Base-by-base conservation (phyloP, 53 echinoderm and acorn worm genomes). In the Hippasteria phrygiana region DNA sequence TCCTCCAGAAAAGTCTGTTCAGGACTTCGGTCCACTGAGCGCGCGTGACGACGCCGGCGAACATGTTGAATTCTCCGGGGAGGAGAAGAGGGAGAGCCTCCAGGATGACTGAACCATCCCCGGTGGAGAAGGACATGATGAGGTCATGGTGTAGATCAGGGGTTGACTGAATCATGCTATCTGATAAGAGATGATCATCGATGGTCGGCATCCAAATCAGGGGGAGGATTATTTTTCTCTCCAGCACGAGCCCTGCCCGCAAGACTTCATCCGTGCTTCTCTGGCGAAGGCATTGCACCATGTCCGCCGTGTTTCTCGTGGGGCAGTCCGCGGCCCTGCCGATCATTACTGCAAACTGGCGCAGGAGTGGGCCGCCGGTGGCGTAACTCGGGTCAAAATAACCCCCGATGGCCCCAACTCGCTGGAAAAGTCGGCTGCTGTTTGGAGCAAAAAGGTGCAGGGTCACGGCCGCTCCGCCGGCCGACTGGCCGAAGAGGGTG, bases 401-500 rank as follows among this genome's bases (percentile, higher is more conserved):
- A 24, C 77, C 71, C 32, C 96, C 93, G 29, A 91, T 87, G 16
- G 73, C 43, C 34, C 94, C 91, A 40, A 80, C 91, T 43, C 96
- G 79, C 12, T 94, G 87, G 76, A 96, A 96, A 28, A 94, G 84
- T 0, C 88, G 80, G 10, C 89, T 75, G 69, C 90, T 95, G 11
- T 80, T 66, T 14, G 87, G 72, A 4, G 93, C 75, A 41, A 90
- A 72, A 29, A 93, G 83, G 46, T 96, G 96, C n/a, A 93, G 74
- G 22, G 89, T 73, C 20, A 82, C 87, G 36, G 75, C 78, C 41
- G 91, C 93, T 8, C 82, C 94, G 29, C 96, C 96, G 1, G 93
- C 88, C 16, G 94, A 94, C 43, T 93, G 91, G 1, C 96, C 96
- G 83, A 93, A 91, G 74, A 96, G 88, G 39, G 96, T 94, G 9